These are phyloP conservation scores for Ciconia boyciana DNA, from an alignment of 2,113 vertebrate species.

Conservation along the genomic window DNA sequence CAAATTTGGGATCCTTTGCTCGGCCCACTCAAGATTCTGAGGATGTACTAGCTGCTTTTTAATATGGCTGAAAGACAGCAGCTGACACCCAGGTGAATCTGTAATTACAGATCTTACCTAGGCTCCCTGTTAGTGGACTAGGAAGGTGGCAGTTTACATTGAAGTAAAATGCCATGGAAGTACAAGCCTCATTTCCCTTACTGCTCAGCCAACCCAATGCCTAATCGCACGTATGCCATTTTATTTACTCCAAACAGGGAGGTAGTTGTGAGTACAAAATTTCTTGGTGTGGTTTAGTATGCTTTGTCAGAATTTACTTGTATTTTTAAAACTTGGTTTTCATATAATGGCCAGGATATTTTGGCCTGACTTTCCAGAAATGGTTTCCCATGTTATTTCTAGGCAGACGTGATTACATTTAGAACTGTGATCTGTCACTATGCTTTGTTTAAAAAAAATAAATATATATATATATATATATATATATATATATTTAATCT, in stretches of 20 bases:
- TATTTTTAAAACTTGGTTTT: neutral
- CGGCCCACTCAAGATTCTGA: neutral
- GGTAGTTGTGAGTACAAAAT: neutral
- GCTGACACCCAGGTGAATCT: neutral
- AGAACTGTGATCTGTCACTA: neutral
- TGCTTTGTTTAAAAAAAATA: neutral
- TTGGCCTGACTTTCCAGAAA: neutral
- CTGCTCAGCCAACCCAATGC: neutral
- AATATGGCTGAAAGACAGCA: neutral
- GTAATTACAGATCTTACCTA: neutral
- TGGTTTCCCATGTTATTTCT: neutral
- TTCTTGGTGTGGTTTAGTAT: neutral
- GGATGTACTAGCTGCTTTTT: neutral
- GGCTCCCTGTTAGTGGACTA: rapidly evolving
- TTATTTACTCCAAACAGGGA: neutral
- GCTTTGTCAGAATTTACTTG: neutral
- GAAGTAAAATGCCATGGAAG: neutral
- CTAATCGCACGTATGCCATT: neutral
- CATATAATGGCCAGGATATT: neutral
- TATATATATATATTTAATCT: neutral
- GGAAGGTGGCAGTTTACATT: neutral
- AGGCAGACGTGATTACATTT: neutral
- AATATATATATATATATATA: no score
- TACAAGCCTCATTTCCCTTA: neutral
- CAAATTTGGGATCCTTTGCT: neutral